Evolutionary conservation across 2,797 vertebrate species (phyloP), one percentile per base, ranked within the genome.

Genomic region (Pangasius larnaudii): DNA sequence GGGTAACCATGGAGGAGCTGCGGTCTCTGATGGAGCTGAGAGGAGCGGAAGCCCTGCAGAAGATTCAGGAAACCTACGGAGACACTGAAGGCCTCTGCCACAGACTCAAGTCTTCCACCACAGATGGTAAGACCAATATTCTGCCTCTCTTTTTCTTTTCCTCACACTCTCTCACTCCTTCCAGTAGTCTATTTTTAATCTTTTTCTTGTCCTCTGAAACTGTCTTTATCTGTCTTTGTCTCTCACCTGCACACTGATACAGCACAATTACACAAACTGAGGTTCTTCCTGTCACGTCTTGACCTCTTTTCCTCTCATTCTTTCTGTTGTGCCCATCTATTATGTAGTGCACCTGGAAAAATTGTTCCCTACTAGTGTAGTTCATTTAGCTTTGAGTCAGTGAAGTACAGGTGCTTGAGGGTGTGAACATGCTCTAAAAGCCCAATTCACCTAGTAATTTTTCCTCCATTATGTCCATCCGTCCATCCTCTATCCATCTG

Each of bases 1-100:
- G 96, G 91, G 97, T 96, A 90, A 96, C 96, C 0, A 91, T 97
- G 94, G 93, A 93, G 1, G 97, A 98, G 89, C 96, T 98, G 86
- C 95, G 97, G 82, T 92, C 95, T 85, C 96, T 98, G 89, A 98
- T 98, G 98, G 98, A 98, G 95, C 95, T 98, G 80, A 93, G 97
- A 72, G 97, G 97, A 42, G 49, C 94, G 0, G 98, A 98, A 10
- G 97, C 97, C 0, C 89, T 98, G 93, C 96, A 97, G 93, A 97
- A 97, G 94, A 94, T 98, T 90, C 96, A 97, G 93, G 97, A 98
- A 22, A 93, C 93, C 91, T 98, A 97, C 0, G 96, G 96, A 58
- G 97, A 97, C 81, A 96, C 96, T 85, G 92, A 96, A 0, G 97
- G 97, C 16, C 96, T 98, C 91, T 98, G 97, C 91, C 95, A 96